These are phyloP conservation scores for Euura lappo DNA, from an alignment of 1,140 invertebrate species.

Conservation along the genomic window DNA sequence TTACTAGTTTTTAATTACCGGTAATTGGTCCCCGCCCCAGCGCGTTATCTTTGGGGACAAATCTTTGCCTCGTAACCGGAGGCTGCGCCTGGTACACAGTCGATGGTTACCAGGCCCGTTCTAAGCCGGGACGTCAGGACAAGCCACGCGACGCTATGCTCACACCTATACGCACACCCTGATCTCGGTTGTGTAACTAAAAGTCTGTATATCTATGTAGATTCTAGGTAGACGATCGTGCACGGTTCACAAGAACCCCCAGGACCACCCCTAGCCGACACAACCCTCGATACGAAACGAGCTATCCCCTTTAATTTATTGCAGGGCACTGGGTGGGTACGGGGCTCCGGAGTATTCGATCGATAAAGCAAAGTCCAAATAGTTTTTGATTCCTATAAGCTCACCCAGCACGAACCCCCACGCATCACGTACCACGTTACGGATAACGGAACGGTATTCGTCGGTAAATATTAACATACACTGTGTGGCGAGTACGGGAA, in stretches of 20 bases:
- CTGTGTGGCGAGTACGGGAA: not conserved
- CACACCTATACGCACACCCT: not conserved
- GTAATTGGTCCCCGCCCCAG: not conserved
- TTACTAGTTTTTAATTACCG: constrained; percentile 7
- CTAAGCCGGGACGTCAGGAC: no score
- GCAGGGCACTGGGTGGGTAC: constrained; percentile 1
- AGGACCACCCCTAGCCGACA: not conserved
- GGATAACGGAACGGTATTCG: not conserved
- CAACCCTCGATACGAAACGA: not conserved
- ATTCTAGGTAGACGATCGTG: not conserved
- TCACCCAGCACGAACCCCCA: not conserved
- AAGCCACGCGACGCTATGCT: no score
- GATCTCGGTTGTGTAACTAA: not conserved
- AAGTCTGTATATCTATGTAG: not conserved
- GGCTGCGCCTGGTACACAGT: no score
- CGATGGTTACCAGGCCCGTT: no score
- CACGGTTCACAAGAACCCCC: not conserved
- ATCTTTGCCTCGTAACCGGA: not conserved
- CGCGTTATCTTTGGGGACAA: not conserved
- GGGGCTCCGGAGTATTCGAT: not conserved
- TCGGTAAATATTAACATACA: not conserved
- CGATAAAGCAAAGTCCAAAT: constrained; percentile 7
- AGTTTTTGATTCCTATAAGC: not conserved
- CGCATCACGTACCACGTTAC: not conserved
- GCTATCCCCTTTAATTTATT: constrained; percentile 1